These are phyloP conservation scores for Noctua janthina DNA, from an alignment of 2,888 invertebrate species.

Conservation along the genomic window DNA sequence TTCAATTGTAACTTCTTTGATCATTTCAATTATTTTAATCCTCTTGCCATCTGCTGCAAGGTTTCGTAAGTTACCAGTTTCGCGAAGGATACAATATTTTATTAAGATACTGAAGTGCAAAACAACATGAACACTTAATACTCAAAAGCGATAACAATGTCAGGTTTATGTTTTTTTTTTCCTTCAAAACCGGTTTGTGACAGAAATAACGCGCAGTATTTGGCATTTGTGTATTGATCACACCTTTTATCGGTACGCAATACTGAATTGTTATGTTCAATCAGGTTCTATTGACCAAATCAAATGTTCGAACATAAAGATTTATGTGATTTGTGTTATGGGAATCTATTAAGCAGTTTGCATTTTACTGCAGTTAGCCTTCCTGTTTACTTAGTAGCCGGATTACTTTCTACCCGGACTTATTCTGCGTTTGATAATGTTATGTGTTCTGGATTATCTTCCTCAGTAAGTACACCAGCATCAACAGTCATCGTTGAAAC, in stretches of 20 bases:
- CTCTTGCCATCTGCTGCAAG: slow-evolving; percentile 11
- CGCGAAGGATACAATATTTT: slow-evolving; percentile 10
- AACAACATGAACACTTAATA: slow-evolving; percentile 7
- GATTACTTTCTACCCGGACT: slow-evolving; percentile 1
- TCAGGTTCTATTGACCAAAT: slow-evolving; percentile 27
- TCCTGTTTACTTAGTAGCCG: slow-evolving; percentile 1
- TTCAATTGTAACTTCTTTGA: background rate
- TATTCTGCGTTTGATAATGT: background rate
- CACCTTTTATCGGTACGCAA: slow-evolving; percentile 37
- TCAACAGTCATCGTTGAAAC: background rate
- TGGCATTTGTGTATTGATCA: slow-evolving; percentile 43
- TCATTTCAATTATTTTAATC: slow-evolving; percentile 11
- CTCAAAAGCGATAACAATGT: slow-evolving; percentile 38
- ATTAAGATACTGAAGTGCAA: slow-evolving; percentile 14
- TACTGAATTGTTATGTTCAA: slow-evolving; percentile 33
- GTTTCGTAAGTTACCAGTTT: slow-evolving; percentile 14
- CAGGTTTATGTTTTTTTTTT: slow-evolving; percentile 39
- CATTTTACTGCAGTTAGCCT: slow-evolving; percentile 8
- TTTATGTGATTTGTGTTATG: slow-evolving; percentile 1
- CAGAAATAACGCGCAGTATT: slow-evolving; percentile 58
- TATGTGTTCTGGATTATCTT: slow-evolving; percentile 1
- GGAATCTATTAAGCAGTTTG: slow-evolving; percentile 18
- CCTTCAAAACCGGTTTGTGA: slow-evolving; percentile 40
- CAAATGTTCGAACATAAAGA: slow-evolving; percentile 14
- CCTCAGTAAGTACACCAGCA: background rate